Evolutionary conservation across 2,888 invertebrate species (phyloP), one percentile per base, ranked within the genome.

Genomic region (Pristionchus exspectatus): DNA sequence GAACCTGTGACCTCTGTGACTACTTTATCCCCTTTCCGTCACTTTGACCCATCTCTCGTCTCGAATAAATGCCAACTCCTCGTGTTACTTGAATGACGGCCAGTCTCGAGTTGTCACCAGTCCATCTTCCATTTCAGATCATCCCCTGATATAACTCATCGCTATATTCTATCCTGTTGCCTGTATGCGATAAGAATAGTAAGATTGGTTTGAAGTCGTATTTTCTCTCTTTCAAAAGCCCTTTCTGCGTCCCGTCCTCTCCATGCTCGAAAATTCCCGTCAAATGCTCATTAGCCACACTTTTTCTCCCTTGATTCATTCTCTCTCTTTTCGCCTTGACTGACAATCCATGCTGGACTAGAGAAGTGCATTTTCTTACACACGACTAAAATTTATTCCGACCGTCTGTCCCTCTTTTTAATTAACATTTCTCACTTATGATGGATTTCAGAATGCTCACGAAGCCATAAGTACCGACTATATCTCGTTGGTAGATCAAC

Each of bases 61-160:
- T 38, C 38, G 74, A 38, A 24, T 74, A 74, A 38, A 74, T 50
- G 44, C 44, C 33, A 4, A 5, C n/a, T 27, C 81, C 50, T 50
- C 81, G 21, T n/a, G 21, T 72, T 18, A 81, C n/a, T 50, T 81
- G 81, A 81, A 44, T 77, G 77, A 81, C 50, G 50, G 77, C 77
- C 4, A 74, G 77, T 77, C 38, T 77, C 27, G n/a, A n/a, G 44
- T 81, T 81, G 81, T 81, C 81, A 81, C 50, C 54, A 54, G 50
- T 27, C 50, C 50, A 12, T 81, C 81, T 54, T 54, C 50, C 38
- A 12, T 77, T 77, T 77, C 38, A 44, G 77, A 81, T 50, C n/a
- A 27, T 81, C 72, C 18, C 30, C 81, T 81, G 81, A 81, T 81
- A 27, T 21, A 10, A 1, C 74, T 38, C 38, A n/a, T 16, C 18